phyloP scores from a whole-genome alignment of 2,113 vertebrate genomes.

The Raja brachyura region DNA sequence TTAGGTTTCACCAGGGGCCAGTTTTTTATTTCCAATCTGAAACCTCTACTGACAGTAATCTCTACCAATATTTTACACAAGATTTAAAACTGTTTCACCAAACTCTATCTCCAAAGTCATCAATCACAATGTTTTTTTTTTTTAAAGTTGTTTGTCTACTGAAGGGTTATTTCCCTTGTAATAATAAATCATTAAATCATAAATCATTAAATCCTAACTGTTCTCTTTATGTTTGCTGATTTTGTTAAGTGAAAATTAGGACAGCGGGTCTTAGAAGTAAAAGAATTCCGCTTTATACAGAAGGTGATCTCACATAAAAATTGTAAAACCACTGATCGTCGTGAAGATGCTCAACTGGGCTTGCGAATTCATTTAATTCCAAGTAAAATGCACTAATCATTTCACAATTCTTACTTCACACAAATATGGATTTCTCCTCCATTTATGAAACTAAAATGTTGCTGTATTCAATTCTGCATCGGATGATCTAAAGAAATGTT shows the following conservation, averaged over 20 bases:
- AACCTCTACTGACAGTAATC: background rate
- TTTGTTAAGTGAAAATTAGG: background rate
- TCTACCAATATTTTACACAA: background rate
- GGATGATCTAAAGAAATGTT: no score
- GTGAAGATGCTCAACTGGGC: background rate
- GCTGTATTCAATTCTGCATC: background rate
- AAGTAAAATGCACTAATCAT: background rate
- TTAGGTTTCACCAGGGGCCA: no score
- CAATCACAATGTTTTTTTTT: no score
- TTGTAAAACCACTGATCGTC: no score
- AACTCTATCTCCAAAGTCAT: background rate
- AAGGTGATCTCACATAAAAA: no score
- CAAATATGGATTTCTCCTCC: no score
- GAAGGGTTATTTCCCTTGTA: background rate
- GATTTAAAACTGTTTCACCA: background rate
- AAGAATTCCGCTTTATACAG: background rate
- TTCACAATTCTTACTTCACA: no score
- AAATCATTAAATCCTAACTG: background rate
- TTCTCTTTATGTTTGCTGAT: background rate
- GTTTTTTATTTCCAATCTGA: background rate
- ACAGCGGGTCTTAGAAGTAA: background rate
- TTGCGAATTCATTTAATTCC: background rate
- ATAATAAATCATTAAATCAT: background rate
- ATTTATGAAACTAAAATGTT: no score
- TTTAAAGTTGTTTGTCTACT: background rate